These are phyloP conservation scores for Heliconius hermathena DNA, from an alignment of 1,140 invertebrate species.

Conservation along the genomic window DNA sequence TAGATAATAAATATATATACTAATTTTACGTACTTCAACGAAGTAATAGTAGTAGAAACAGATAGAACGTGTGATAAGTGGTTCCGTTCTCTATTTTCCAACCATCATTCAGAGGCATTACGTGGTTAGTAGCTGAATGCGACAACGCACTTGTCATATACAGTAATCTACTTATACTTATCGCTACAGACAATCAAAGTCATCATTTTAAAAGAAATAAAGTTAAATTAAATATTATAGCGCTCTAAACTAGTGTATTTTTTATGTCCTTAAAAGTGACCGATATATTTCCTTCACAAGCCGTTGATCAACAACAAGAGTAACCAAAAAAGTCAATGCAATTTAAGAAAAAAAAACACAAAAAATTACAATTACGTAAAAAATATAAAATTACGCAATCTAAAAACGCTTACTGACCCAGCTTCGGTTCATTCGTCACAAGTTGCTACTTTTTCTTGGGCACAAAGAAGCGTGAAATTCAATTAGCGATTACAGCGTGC, in stretches of 20 bases:
- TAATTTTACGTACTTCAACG: no score
- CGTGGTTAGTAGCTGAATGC: no score
- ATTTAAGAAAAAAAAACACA: slow-evolving; percentile 22
- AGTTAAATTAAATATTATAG: no score
- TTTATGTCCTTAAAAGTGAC: not conserved
- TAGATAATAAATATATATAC: no score
- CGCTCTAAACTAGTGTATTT: slow-evolving; percentile 24
- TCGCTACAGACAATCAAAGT: no score
- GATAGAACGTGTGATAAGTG: no score
- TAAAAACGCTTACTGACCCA: slow-evolving; percentile 43
- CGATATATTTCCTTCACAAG: slow-evolving; percentile 7
- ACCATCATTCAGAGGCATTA: no score
- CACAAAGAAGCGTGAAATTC: slow-evolving; percentile 69
- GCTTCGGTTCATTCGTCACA: slow-evolving; percentile 59
- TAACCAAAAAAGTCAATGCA: not conserved
- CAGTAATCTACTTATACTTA: not conserved
- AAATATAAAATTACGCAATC: slow-evolving; percentile 44
- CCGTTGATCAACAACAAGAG: not conserved
- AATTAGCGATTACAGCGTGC: slow-evolving; percentile 60
- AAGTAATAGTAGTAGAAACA: no score
- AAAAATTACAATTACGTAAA: slow-evolving; percentile 41
- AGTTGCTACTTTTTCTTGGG: slow-evolving; percentile 57
- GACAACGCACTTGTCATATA: not conserved
- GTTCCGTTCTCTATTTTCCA: no score
- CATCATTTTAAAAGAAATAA: no score